Percentiles rank a stretch among this genome's conserved stretches.
These are phyloP conservation scores for Pantherophis guttatus DNA, from an alignment of 2,113 vertebrate species.

Conservation along the genomic window DNA sequence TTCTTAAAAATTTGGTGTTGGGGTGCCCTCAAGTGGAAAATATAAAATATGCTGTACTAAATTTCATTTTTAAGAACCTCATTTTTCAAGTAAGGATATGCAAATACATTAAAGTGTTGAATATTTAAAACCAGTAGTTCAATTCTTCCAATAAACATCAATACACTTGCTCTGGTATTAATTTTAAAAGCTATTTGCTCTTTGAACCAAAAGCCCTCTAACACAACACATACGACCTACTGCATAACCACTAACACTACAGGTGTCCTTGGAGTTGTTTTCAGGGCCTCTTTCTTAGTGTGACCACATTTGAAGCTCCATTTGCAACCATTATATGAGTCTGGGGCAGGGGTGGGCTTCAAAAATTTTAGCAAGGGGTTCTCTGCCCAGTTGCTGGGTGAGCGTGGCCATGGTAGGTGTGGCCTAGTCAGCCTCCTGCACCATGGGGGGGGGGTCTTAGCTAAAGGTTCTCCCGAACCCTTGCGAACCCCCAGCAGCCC, in stretches of 20 bases:
- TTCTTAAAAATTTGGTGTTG: not conserved
- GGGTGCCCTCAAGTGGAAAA: slow-evolving; percentile 4
- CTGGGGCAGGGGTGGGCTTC: not conserved
- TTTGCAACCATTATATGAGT: not conserved
- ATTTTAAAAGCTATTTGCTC: not conserved
- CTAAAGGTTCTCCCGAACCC: no score
- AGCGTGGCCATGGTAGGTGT: no score
- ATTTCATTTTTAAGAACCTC: not conserved
- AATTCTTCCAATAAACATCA: not conserved
- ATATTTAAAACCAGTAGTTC: not conserved
- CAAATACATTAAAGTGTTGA: not conserved
- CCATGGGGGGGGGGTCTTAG: no score
- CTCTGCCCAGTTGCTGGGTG: no score
- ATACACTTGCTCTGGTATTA: not conserved
- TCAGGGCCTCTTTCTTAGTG: not conserved
- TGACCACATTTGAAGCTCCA: not conserved
- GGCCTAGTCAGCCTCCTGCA: no score
- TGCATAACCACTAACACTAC: not conserved
- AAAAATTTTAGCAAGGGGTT: no score
- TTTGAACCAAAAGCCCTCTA: not conserved
- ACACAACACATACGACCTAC: not conserved
- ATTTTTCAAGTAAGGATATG: not conserved
- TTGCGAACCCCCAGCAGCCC: no score
- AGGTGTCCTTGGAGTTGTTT: not conserved
- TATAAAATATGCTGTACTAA: not conserved